A percentile compares a stretch with the other conserved stretches of the same genome.
phyloP scores from a whole-genome alignment of 2,797 vertebrate genomes.

The Stomatorhinus walkeri region DNA sequence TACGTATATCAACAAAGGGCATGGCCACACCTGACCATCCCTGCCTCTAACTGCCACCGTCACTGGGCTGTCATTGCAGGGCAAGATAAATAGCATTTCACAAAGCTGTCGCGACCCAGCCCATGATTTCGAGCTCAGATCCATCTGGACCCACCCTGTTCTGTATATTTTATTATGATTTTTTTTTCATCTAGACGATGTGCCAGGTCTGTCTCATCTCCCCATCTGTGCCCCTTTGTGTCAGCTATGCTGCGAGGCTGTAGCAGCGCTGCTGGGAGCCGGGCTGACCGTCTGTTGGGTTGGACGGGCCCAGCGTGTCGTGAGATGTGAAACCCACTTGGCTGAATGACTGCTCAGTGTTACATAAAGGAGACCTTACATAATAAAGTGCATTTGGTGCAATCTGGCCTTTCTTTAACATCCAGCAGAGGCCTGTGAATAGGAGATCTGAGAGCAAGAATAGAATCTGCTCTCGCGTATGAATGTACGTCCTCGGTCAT shows the following conservation, averaged over 20 bases:
- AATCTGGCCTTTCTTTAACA: not conserved
- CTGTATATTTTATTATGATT: not conserved
- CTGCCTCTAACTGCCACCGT: not conserved
- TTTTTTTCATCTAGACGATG: not conserved
- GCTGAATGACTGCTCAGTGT: slow-evolving; percentile 13
- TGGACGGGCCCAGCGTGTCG: slow-evolving; percentile 2
- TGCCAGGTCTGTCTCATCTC: not conserved
- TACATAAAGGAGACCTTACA: slow-evolving; percentile 22
- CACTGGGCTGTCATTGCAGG: not conserved
- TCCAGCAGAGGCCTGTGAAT: not conserved
- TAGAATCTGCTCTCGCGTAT: not conserved
- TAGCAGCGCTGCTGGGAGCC: not conserved
- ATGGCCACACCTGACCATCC: not conserved
- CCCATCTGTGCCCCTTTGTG: slow-evolving; percentile 11
- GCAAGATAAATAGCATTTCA: not conserved
- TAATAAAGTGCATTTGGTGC: slow-evolving; percentile 12
- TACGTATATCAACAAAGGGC: not conserved
- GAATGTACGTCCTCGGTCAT: not conserved
- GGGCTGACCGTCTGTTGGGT: not conserved
- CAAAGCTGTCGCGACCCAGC: not conserved
- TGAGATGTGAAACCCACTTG: slow-evolving; percentile 11
- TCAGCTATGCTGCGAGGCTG: not conserved
- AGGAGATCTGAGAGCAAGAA: not conserved
- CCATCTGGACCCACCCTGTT: not conserved
- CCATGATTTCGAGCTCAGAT: not conserved